phyloP scores from a whole-genome alignment of 2,888 invertebrate species.

The Drosophila paranaensis region DNA sequence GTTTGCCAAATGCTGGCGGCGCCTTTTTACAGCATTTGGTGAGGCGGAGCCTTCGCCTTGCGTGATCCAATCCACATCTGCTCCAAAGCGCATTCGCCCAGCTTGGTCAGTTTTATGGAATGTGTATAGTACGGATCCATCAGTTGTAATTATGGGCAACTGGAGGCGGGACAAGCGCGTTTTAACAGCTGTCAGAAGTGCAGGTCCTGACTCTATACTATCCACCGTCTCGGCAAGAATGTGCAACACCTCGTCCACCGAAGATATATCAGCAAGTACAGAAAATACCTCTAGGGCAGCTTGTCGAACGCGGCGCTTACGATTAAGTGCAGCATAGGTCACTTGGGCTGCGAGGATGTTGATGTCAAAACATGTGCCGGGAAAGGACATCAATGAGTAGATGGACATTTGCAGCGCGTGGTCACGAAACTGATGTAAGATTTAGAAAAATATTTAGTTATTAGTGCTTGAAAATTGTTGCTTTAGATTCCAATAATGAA shows the following conservation, averaged over 20 bases:
- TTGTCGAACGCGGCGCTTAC: constrained; percentile 90
- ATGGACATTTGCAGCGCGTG: constrained; percentile 91
- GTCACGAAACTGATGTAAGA: constrained; percentile 87
- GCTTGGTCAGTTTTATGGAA: constrained; percentile 82
- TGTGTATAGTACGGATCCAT: constrained; percentile 91
- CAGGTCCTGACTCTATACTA: constrained; percentile 84
- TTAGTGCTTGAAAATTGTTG: no score
- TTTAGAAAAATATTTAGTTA: not conserved
- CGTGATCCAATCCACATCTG: constrained; percentile 92
- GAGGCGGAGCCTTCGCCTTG: constrained; percentile 87
- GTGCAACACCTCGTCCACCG: constrained; percentile 87
- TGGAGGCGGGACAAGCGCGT: constrained; percentile 90
- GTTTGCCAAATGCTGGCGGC: constrained; percentile 51
- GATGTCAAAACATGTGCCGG: constrained; percentile 90
- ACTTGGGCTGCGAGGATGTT: constrained; percentile 85
- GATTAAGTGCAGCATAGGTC: constrained; percentile 85
- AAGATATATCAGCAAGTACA: constrained; percentile 90
- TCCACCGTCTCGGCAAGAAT: constrained; percentile 87
- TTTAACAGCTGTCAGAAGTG: constrained; percentile 89
- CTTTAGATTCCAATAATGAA: not conserved
- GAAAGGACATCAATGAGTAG: constrained; percentile 91
- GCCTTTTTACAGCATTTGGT: constrained; percentile 85
- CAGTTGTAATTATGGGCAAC: constrained; percentile 89
- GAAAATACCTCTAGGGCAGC: constrained; percentile 92
- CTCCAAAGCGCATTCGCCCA: constrained; percentile 85